phyloP scores from a whole-genome alignment of 2,113 vertebrate species.

The Trogon surrucura region DNA sequence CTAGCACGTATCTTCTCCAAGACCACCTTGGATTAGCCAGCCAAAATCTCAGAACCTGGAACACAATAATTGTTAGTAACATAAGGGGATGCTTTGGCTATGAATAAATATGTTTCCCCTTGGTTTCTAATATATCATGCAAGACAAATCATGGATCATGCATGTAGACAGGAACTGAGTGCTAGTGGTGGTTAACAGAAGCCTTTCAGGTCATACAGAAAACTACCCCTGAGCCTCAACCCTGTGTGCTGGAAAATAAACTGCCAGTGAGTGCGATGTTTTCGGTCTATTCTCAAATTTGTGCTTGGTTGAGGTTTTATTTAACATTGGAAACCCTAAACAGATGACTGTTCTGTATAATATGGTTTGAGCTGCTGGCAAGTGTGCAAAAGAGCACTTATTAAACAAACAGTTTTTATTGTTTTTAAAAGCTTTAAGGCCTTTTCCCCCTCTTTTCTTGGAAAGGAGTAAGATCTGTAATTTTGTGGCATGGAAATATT shows the following conservation, averaged over 20 bases:
- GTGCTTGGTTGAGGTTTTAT: conserved; percentile 43
- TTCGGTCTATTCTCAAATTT: conserved; percentile 46
- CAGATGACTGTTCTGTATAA: conserved; percentile 44
- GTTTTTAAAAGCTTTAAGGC: conserved; percentile 47
- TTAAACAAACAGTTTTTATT: conserved; percentile 70
- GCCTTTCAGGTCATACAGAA: neutral
- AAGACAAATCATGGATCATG: neutral
- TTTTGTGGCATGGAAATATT: conserved; percentile 2
- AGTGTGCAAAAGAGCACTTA: conserved; percentile 55
- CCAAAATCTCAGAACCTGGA: neutral
- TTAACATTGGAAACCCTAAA: conserved; percentile 47
- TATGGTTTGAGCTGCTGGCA: conserved; percentile 44
- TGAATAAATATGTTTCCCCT: neutral
- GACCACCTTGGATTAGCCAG: neutral
- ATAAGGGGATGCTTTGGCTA: neutral
- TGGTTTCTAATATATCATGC: neutral
- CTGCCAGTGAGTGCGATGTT: neutral
- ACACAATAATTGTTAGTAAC: neutral
- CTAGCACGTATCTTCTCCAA: neutral
- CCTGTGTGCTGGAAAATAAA: neutral
- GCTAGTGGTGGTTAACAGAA: neutral
- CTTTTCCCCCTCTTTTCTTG: conserved; percentile 7
- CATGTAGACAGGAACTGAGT: neutral
- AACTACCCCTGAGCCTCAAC: neutral
- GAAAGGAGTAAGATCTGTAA: conserved; percentile 16